A percentile compares a stretch with the other conserved stretches of the same genome.
These are phyloP conservation scores for Teinopalpus imperialis DNA, from an alignment of 2,888 invertebrate genomes.

Conservation along the genomic window DNA sequence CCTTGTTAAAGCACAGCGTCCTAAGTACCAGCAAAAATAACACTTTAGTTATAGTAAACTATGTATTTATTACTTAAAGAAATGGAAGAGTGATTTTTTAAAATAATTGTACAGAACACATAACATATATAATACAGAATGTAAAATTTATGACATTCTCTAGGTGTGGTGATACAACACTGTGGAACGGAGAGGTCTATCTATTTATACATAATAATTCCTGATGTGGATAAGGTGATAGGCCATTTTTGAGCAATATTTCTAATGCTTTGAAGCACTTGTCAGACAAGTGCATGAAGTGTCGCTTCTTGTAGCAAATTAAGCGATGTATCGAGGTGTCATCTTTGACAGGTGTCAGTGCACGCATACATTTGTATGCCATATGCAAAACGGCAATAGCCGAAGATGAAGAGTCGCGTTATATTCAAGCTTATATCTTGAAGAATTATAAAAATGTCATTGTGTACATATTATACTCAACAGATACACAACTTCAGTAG, in stretches of 20 bases:
- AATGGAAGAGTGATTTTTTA: conserved; percentile 61
- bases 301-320: conserved; percentile 56
- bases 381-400: no score
- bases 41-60: conserved; percentile 60
- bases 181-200: conserved; percentile 7
- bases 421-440: no score
- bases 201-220: neutral
- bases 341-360: neutral
- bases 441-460: neutral
- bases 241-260: conserved; percentile 37
- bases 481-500: neutral
- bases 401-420: no score
- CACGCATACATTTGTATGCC: conserved; percentile 9
- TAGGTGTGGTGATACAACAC: conserved; percentile 1
- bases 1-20: conserved; percentile 2
- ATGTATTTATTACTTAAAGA: conserved; percentile 71
- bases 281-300: conserved; percentile 77
- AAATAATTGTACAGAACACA: conserved; percentile 75
- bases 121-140: conserved; percentile 52
- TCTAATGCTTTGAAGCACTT: conserved; percentile 67
- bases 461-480: conserved; percentile 6
- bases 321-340: conserved; percentile 35
- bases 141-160: conserved; percentile 30
- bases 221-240: conserved; percentile 6
- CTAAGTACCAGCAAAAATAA: conserved; percentile 25